Base-by-base conservation (phyloP, 2,888 invertebrate genomes). In the Melanophora roralis region DNA sequence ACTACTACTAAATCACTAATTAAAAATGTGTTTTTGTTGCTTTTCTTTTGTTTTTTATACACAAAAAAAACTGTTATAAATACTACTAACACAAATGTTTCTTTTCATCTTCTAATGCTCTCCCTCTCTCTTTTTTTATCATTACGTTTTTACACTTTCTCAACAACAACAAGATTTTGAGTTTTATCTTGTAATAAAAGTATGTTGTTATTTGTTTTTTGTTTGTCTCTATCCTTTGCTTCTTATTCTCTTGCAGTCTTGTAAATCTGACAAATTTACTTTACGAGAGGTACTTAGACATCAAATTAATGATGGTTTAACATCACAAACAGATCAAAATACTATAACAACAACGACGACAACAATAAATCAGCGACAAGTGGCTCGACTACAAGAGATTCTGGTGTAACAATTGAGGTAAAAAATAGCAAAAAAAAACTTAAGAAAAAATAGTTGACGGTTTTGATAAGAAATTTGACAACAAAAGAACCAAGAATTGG, bases 361-460 rank as follows among this genome's bases (percentile, higher is more conserved):
- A 49, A 53, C 78, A 38, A 23, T n/a, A 68, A 55, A 49, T 53
- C 57, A 55, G 27, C 36, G n/a, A 53, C 49, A 64, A 64, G 55
- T 57, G 55, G 47, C 47, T 75, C 68, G 1, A 72, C 82, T 62
- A 81, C 76, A 69, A 81, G 84, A 73, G 83, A 83, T 76, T 84
- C 84, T 67, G 82, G 84, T 67, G 83, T 84, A 45, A 81, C 81
- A 80, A 59, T 81, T 19, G 82, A 82, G 83, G 83, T 83, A 82
- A 82, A 59, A 7, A 23, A n/a, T 38, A 27, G 27, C 12, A 69
- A 36, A 16, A 27, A 34, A n/a, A 27, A n/a, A 38, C 19, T 51
- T 21, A 11, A 5, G 8, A 14, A 19, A 40, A 12, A 40, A 32
- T 34, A 5, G 12, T 62, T 57, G 32, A 8, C 8, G 34, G 11